A percentile compares a stretch with the other conserved stretches of the same genome.
Conservation (phyloP, 1,140 invertebrate genomes). For the Drosophila nasuta region DNA sequence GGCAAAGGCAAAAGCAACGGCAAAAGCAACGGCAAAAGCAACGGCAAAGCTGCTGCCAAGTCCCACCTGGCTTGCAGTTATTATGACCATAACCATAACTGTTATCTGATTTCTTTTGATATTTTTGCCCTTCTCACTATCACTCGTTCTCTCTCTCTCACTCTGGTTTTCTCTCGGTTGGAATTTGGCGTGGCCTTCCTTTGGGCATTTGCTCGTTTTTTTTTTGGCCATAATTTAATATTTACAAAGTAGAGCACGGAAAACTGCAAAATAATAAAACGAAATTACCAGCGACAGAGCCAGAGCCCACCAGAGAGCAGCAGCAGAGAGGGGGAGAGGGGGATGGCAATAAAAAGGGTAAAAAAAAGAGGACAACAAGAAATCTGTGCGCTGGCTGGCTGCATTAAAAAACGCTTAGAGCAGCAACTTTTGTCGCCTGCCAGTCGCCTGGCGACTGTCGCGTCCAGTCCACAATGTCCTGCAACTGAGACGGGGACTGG, state of each 20-base stretch:
- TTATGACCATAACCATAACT: constrained; percentile 77
- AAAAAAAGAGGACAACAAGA: constrained; percentile 10
- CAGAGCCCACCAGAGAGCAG: constrained; percentile 13
- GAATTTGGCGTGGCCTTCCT: constrained; percentile 39
- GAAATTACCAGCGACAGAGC: constrained; percentile 73
- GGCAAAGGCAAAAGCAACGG: not conserved
- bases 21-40: too few species aligned
- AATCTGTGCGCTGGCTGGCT: constrained; percentile 76
- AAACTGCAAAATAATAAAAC: constrained; percentile 83
- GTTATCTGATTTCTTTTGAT: constrained; percentile 72
- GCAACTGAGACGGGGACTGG: constrained; percentile 22
- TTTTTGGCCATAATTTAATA: constrained; percentile 76
- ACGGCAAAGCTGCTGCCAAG: constrained; percentile 10
- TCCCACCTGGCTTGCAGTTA: constrained; percentile 74
- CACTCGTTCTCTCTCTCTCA: not conserved
- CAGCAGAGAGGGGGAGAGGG: not conserved
- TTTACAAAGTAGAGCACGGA: constrained; percentile 79
- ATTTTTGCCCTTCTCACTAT: constrained; percentile 21
- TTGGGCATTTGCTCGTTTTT: constrained; percentile 48
- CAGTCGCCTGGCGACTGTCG: constrained; percentile 61
- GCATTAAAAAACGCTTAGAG: constrained; percentile 83
- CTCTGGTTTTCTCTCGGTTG: not conserved
- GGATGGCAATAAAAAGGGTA: constrained; percentile 9
- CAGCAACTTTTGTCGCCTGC: constrained; percentile 73
- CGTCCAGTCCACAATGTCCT: constrained; percentile 11